Percentiles rank a stretch among this genome's conserved stretches.
These are phyloP conservation scores for Epicampocera succincta DNA, from an alignment of 2,888 invertebrate species.

Conservation along the genomic window DNA sequence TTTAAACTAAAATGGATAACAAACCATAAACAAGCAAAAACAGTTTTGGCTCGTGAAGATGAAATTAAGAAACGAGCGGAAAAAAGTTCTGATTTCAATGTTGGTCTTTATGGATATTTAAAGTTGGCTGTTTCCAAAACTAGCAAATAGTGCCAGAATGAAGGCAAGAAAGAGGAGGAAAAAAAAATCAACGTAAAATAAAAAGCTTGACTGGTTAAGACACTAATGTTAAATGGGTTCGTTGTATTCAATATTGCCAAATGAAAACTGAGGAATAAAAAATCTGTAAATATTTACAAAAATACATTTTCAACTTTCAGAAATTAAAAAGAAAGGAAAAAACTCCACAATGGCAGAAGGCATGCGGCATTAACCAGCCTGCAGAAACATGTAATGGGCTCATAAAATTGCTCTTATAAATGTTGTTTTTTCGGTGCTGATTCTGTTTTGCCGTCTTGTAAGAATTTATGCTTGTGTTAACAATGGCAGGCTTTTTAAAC, in stretches of 20 bases:
- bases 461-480: neutral
- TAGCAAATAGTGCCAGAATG: slow-evolving; percentile 31
- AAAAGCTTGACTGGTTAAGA: slow-evolving; percentile 60
- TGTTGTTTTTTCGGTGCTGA: slow-evolving; percentile 9
- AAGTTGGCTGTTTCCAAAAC: slow-evolving; percentile 52
- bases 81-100: slow-evolving; percentile 22
- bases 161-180: too few relatives aligned
- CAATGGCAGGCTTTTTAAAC: slow-evolving; percentile 28
- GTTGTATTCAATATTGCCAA: slow-evolving; percentile 65
- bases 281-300: slow-evolving; percentile 32
- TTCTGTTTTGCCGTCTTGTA: neutral
- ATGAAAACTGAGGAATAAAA: slow-evolving; percentile 20
- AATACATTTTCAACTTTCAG: slow-evolving; percentile 1
- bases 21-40: slow-evolving; percentile 31
- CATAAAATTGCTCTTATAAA: slow-evolving; percentile 54
- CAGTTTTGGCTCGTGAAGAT: slow-evolving; percentile 60
- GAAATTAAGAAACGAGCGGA: neutral
- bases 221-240: slow-evolving; percentile 67
- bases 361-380: slow-evolving; percentile 33
- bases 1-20: slow-evolving; percentile 12
- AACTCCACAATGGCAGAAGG: neutral
- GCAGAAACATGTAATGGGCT: slow-evolving; percentile 61
- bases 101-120: slow-evolving; percentile 35
- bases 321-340: slow-evolving; percentile 39
- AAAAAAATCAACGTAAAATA: slow-evolving; percentile 37